Evolutionary conservation across 2,797 vertebrate species (phyloP), one percentile per base, ranked within the genome.

Genomic region (Apogon talboti): DNA sequence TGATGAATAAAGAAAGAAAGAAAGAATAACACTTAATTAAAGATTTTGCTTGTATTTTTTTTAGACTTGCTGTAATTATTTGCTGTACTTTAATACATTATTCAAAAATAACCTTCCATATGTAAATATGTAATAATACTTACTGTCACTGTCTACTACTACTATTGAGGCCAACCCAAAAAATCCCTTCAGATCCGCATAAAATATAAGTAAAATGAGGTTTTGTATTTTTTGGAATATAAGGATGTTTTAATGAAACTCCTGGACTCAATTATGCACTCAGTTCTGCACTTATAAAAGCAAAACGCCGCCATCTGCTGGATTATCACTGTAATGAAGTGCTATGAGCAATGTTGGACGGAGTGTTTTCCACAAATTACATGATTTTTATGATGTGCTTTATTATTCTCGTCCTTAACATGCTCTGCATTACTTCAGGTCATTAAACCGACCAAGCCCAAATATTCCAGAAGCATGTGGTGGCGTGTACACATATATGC

Each of bases 231-330:
- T 19, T 1, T 11, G 19, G 3, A 3, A 11, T 45, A 11, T 40
- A 30, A 15, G 2, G 42, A 11, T 35, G n/a, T 62, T 68, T 57
- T 9, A 21, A 1, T 21, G 7, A 11, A n/a, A 19, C 13, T 61
- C 21, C 14, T 48, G 28, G 24, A 16, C 13, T 48, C 16, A 42
- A 35, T 9, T 7, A 7, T 37, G 12, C 43, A 42, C 47, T 37
- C 6, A 30, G 30, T 12, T 66, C 11, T 54, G 35, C 30, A 24
- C 19, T 28, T 47, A 49, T 52, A 19, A 71, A 33, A 75, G 81
- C 63, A 14, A 48, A 77, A 87, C 66, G 53, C 6, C 50, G 77
- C 88, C 88, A 85, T 76, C 91, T 87, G 73, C 73, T 89, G 92
- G 87, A 44, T 19, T 0, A 13, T 7, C 3, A 0, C 10, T 35